phyloP scores from a whole-genome alignment of 2,888 invertebrate species.

The Callinectes sapidus region DNA sequence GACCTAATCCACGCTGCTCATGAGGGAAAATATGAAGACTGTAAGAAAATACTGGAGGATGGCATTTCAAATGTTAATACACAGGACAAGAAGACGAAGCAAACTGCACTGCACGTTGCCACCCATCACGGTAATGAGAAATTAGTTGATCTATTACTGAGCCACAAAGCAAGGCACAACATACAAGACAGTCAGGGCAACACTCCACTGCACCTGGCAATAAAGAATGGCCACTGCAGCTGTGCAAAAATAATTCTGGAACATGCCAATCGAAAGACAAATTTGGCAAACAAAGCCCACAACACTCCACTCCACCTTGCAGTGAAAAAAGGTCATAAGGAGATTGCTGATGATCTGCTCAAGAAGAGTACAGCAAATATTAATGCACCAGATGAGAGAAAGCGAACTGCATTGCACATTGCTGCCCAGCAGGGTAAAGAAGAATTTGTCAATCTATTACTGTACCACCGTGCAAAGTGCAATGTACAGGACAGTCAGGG shows the following conservation, averaged over 20 bases:
- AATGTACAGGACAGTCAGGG: slow-evolving; percentile 49
- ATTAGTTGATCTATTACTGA: slow-evolving; percentile 50
- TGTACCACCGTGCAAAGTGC: slow-evolving; percentile 45
- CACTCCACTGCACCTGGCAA: slow-evolving; percentile 62
- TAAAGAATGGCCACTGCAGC: background rate
- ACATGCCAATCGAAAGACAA: slow-evolving; percentile 26
- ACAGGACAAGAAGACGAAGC: slow-evolving; percentile 38
- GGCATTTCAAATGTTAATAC: slow-evolving; percentile 15
- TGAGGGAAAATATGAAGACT: background rate
- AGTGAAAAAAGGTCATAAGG: slow-evolving; percentile 50
- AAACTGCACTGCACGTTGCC: slow-evolving; percentile 52
- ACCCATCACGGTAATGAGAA: slow-evolving; percentile 42
- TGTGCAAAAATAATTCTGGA: slow-evolving; percentile 59
- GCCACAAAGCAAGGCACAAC: slow-evolving; percentile 45
- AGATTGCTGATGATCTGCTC: background rate
- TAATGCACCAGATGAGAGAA: slow-evolving; percentile 37
- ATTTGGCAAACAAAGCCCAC: slow-evolving; percentile 39
- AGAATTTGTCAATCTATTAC: slow-evolving; percentile 50
- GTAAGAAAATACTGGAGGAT: background rate
- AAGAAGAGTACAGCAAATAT: background rate
- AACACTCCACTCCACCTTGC: slow-evolving; percentile 58
- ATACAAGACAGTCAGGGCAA: slow-evolving; percentile 41
- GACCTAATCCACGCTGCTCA: background rate
- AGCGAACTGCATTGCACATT: slow-evolving; percentile 47
- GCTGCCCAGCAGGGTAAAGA: slow-evolving; percentile 46